phyloP scores from a whole-genome alignment of 2,113 vertebrate species.

The Pycnonotus jocosus region DNA sequence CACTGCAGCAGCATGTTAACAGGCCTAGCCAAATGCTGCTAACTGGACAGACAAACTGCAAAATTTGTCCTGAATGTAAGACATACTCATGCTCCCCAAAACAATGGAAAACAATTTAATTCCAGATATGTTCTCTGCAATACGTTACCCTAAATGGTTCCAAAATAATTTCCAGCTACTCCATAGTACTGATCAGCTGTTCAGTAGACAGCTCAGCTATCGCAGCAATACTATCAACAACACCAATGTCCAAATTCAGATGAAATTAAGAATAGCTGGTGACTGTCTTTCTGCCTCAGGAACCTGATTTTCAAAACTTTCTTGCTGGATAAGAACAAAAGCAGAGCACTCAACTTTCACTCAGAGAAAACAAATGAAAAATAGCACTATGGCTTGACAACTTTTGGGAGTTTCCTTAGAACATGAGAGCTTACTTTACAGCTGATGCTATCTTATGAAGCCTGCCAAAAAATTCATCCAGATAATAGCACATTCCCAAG shows the following conservation, averaged over 20 bases:
- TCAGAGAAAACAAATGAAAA: background rate
- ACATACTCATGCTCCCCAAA: background rate
- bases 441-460: background rate
- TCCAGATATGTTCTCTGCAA: background rate
- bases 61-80: background rate
- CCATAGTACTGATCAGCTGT: background rate
- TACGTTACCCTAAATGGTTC: background rate
- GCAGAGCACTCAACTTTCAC: background rate
- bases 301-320: background rate
- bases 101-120: background rate
- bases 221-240: background rate
- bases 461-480: conserved; percentile 37
- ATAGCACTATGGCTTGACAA: background rate
- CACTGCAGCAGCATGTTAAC: background rate
- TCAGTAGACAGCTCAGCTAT: background rate
- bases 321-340: background rate
- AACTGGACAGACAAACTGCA: background rate
- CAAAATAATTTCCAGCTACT: background rate
- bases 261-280: background rate
- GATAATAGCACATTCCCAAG: background rate
- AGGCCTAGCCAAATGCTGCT: background rate
- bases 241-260: background rate
- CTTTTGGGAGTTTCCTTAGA: conserved; percentile 6
- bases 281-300: background rate
- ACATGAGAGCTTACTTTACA: background rate